Base-by-base conservation (phyloP, 2,888 invertebrate species). In the Eremobia ochroleuca region DNA sequence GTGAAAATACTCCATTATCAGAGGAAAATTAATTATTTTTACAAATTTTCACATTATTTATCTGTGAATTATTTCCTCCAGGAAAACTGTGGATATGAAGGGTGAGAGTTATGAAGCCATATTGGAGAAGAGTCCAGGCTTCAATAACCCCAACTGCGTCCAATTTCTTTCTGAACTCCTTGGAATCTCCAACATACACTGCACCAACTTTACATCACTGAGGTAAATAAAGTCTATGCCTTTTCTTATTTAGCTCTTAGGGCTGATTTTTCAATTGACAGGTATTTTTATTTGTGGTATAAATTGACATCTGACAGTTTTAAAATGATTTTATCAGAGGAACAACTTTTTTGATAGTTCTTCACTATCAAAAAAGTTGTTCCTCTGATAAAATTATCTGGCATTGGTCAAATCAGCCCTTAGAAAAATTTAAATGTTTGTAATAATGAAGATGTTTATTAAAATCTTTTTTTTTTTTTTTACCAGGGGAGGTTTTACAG, bases 81-180 rank as follows among this genome's bases (percentile, higher is more conserved):
- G 98, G 97, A 98, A 98, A 97, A 98, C 98, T 86, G 97, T 98
- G 97, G 98, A 98, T 97, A 98, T 98, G 97, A 98, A 98, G 95
- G 98, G 98, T 92, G 98, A 98, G 95, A 97, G 97, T 93, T 98
- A 98, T 97, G 98, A 98, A 97, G 98, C 98, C 90, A 98, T 98
- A 94, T 97, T 99, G 96, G 98, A 98, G 97, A 98, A 98, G 97
- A 98, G 98, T 93, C 97, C 98, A 91, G 98, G 98, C 93, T 98
- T 98, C 97, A 98, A 98, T 97, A 99, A 99, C 97, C 98, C 99
- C 86, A 98, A 98, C 97, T 98, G 98, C 97, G 98, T 98, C 94
- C 98, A 98, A 95, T 98, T 98, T 97, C 97, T 99, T 89, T 98
- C 98, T 90, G 97, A 98, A 94, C 97, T 97, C 88, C 97, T 98